Conservation (phyloP, 1,140 invertebrate species). For the Leptinotarsa defecta region DNA sequence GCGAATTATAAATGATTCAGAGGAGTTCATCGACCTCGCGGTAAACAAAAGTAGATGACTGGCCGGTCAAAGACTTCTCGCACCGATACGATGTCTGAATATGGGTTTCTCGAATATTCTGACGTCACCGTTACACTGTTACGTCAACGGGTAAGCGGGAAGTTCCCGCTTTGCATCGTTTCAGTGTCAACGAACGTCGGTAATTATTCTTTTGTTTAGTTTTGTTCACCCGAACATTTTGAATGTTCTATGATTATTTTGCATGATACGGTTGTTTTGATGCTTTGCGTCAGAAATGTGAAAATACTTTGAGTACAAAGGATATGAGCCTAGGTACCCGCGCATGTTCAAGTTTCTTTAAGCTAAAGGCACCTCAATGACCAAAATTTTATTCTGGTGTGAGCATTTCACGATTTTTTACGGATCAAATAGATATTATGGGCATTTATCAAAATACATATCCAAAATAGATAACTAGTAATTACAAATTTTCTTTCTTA, state of each 20-base stretch:
- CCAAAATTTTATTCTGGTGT: too few species aligned
- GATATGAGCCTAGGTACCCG: too few species aligned
- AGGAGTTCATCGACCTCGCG: conserved; percentile 16
- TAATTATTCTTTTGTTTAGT: conserved; percentile 24
- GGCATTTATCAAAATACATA: too few species aligned
- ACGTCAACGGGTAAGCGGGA: conserved; percentile 42
- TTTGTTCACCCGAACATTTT: neutral
- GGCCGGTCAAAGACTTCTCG: conserved; percentile 50
- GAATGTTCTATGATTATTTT: neutral
- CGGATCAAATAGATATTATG: too few species aligned
- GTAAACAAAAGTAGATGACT: conserved; percentile 20
- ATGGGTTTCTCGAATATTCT: conserved; percentile 49
- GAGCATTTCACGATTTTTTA: too few species aligned
- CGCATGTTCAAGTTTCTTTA: too few species aligned
- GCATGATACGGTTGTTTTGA: neutral
- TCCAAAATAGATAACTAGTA: too few species aligned
- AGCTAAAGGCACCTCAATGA: too few species aligned
- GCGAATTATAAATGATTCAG: conserved; percentile 29
- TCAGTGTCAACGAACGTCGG: conserved; percentile 38
- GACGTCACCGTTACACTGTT: conserved; percentile 50
- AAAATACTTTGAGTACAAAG: too few species aligned
- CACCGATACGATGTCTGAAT: conserved; percentile 38
- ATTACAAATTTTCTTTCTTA: too few species aligned
- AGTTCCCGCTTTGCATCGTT: conserved; percentile 28
- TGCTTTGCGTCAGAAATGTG: too few species aligned